Evolutionary conservation across 92 coral and sea anemone genomes (phyloP), one percentile per base, ranked within the genome.

Genomic region (Palythoa grandis): DNA sequence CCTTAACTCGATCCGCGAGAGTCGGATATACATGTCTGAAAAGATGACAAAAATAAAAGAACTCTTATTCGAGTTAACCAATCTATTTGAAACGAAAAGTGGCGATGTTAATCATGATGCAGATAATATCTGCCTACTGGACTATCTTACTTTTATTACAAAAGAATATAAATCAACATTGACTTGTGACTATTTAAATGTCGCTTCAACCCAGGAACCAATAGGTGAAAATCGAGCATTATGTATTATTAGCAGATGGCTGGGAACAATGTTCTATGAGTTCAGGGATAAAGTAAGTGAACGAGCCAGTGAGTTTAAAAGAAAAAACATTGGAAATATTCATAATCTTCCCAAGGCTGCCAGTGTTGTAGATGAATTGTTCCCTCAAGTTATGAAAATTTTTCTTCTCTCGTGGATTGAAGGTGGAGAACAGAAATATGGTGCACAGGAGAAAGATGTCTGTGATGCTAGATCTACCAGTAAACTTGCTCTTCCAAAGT

Each of bases 351-450:
- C 98, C 3, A 86, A 91, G 11, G 92, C 98, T 2, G 88, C 92
- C 37, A 50, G 23, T 37, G 93, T 96, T 43, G 88, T 94, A 14
- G 70, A 88, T 67, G 98, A 96, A 80, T 84, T 96, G 72, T 96
- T 96, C 77, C 94, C 98, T 37, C 86, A 74, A 35, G 72, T 92
- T n/a, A 96, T 96, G 98, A 87, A 82, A 77, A 82, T 88, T 24
- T 80, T 96, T 22, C 77, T 96, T n/a, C 88, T 77, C 16, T 52
- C 86, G 22, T 96, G 98, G 98, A 88, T 96, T 91, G 90, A 88
- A 20, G 82, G 70, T 3, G 87, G 85, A n/a, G 70, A 70, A 11
- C 72, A 22, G 52, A 48, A 63, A 23, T n/a, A 40, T 9, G 19
- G 86, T 29, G 2, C 40, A 1, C 53, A 75, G 75, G 87, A 85